phyloP scores from a whole-genome alignment of 2,888 invertebrate genomes.

The Dermolepida albohirtum region DNA sequence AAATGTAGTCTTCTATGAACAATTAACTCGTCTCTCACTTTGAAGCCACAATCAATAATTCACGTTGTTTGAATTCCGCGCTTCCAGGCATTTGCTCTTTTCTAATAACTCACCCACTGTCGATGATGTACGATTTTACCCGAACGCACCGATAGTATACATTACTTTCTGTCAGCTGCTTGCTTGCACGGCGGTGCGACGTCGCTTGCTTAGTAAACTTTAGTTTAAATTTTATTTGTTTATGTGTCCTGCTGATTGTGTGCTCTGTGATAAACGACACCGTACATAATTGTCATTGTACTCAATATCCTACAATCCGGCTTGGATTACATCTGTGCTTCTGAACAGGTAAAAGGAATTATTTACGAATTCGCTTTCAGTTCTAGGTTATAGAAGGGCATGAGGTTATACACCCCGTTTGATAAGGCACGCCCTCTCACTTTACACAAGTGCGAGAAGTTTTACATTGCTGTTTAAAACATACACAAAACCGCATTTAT shows the following conservation, averaged over 20 bases:
- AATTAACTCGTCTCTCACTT: constrained; percentile 51
- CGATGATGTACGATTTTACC: constrained; percentile 55
- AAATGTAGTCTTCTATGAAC: constrained; percentile 54
- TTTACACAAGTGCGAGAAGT: constrained; percentile 25
- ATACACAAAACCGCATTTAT: constrained; percentile 27
- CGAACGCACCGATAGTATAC: constrained; percentile 59
- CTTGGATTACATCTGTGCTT: constrained; percentile 34
- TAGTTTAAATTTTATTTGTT: constrained; percentile 65
- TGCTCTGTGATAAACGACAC: constrained; percentile 53
- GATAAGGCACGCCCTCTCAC: constrained; percentile 57
- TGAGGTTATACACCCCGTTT: constrained; percentile 60
- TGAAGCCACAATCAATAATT: constrained; percentile 59
- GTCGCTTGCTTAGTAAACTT: constrained; percentile 66
- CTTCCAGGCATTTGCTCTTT: constrained; percentile 55
- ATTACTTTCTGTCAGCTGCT: constrained; percentile 73
- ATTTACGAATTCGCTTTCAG: constrained; percentile 52
- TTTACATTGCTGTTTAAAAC: constrained; percentile 16
- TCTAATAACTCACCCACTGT: constrained; percentile 55
- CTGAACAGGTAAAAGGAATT: constrained; percentile 42
- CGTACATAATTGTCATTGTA: constrained; percentile 54
- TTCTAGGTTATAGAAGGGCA: constrained; percentile 62
- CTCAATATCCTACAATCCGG: constrained; percentile 51
- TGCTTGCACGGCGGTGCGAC: constrained; percentile 76
- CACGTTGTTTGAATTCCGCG: constrained; percentile 61
- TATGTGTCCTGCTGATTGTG: constrained; percentile 64